A percentile compares a stretch with the other conserved stretches of the same genome.
phyloP scores from a whole-genome alignment of 2,888 invertebrate genomes.

The Hydropsyche betteni region DNA sequence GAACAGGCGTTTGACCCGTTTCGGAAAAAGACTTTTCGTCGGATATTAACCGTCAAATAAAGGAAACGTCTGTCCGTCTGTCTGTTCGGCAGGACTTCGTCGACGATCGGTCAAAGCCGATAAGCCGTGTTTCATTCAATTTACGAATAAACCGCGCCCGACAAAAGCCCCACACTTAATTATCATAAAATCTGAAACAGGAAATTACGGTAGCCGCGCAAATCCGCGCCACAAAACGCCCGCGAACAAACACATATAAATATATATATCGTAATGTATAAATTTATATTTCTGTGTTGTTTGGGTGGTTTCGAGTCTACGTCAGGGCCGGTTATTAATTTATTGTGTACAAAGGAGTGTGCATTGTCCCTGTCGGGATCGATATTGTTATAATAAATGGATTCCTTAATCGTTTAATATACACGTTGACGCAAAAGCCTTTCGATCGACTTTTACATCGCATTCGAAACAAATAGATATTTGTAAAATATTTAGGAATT shows the following conservation, averaged over 20 bases:
- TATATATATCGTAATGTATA: background rate
- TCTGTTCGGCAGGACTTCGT: background rate
- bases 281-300: background rate
- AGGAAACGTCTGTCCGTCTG: conserved; percentile 27
- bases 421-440: too few relatives aligned
- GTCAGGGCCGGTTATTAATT: too few relatives aligned
- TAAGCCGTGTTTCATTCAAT: conserved; percentile 29
- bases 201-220: conserved; percentile 40
- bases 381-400: too few relatives aligned
- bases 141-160: conserved; percentile 28
- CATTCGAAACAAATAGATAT: too few relatives aligned
- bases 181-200: conserved; percentile 45
- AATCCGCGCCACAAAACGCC: background rate
- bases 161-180: conserved; percentile 42
- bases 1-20: too few relatives aligned
- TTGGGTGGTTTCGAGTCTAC: too few relatives aligned
- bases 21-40: conserved; percentile 19
- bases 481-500: too few relatives aligned
- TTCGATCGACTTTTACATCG: too few relatives aligned
- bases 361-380: too few relatives aligned
- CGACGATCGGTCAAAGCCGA: conserved; percentile 21
- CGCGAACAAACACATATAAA: too few relatives aligned
- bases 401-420: too few relatives aligned
- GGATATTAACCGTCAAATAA: conserved; percentile 28
- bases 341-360: too few relatives aligned